These are phyloP conservation scores for Cecidostiba fungosa DNA, from an alignment of 2,888 invertebrate genomes.

Conservation along the genomic window DNA sequence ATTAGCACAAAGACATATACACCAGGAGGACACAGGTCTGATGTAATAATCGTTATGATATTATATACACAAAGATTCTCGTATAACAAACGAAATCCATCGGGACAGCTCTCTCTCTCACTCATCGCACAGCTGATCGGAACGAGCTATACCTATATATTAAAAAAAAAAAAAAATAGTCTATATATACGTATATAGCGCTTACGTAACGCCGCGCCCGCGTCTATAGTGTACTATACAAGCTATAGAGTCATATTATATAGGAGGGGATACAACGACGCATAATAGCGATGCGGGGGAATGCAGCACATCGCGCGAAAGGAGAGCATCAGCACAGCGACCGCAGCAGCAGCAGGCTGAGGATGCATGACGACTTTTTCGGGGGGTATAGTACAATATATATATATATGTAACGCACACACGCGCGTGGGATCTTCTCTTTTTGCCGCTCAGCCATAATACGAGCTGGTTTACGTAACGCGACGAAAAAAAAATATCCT, in stretches of 20 bases:
- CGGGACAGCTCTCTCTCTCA: too few species aligned
- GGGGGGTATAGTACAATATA: neutral
- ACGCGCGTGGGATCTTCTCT: neutral
- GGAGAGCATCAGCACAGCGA: neutral
- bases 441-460: too few species aligned
- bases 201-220: neutral
- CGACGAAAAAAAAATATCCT: too few species aligned
- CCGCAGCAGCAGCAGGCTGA: neutral
- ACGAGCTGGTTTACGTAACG: too few species aligned
- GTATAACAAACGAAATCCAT: too few species aligned
- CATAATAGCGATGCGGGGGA: constrained; percentile 7
- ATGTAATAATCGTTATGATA: neutral
- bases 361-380: neutral
- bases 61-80: too few species aligned
- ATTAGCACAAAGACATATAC: too few species aligned
- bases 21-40: neutral
- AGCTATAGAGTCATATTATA: neutral
- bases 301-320: neutral
- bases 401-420: neutral
- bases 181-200: neutral
- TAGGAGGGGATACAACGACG: neutral
- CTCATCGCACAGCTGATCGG: neutral
- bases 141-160: neutral
- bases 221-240: neutral
- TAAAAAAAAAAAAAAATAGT: neutral